Evolutionary conservation across 2,797 vertebrate species (phyloP).

Genomic region (Smutsia gigantea): DNA sequence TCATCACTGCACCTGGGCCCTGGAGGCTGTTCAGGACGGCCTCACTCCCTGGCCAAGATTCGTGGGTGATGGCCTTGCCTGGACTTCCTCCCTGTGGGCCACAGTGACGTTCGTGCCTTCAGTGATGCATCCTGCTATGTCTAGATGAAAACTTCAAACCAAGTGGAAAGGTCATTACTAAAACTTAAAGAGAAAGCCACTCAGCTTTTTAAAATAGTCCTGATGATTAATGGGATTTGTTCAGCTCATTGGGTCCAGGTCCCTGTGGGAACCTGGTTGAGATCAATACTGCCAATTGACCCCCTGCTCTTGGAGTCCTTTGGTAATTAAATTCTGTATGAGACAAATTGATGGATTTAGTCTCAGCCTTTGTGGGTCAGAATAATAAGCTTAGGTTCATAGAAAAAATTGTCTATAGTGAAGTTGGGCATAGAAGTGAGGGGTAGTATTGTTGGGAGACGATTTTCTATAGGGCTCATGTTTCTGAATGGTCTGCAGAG

Average conservation of each 20-base stretch:
- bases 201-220: neutral
- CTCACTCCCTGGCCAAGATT: neutral
- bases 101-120: neutral
- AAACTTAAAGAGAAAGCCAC: neutral
- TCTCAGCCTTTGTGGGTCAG: neutral
- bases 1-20: neutral
- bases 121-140: neutral
- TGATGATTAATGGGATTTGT: neutral
- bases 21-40: neutral
- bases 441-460: neutral
- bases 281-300: neutral
- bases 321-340: neutral
- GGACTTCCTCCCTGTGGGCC: neutral
- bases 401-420: neutral
- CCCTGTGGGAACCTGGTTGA: neutral
- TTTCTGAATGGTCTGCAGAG: neutral
- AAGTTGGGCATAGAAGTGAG: neutral
- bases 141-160: neutral
- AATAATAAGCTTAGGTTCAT: neutral
- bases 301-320: neutral
- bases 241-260: neutral
- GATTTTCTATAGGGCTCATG: neutral
- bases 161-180: neutral
- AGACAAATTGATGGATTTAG: constrained; percentile 2
- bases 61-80: neutral